Percentiles rank a stretch among this genome's conserved stretches.
These are phyloP conservation scores for Melanotaenia boesemani DNA, from an alignment of 2,797 vertebrate genomes.

Conservation along the genomic window DNA sequence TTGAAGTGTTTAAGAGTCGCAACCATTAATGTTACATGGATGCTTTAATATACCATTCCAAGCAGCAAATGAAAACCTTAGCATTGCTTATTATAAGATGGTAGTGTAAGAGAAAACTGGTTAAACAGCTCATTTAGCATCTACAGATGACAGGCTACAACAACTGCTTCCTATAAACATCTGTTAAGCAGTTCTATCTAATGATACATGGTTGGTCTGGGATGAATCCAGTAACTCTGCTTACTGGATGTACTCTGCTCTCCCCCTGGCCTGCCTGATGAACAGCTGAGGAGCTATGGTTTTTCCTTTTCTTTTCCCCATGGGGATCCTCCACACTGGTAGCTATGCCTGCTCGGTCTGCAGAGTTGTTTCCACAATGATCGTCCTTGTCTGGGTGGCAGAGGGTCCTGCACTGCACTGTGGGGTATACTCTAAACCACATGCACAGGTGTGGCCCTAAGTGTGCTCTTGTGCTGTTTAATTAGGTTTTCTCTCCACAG, in stretches of 20 bases:
- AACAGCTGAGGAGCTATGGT: conserved; percentile 51
- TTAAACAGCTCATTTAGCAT: conserved; percentile 22
- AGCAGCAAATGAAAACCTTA: neutral
- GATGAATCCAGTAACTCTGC: conserved; percentile 14
- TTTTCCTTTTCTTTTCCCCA: neutral
- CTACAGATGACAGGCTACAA: conserved; percentile 25
- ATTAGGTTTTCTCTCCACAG: conserved; percentile 45
- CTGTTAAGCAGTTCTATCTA: conserved; percentile 24
- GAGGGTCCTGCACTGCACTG: no score
- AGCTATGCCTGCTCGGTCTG: no score
- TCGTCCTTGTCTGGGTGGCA: no score
- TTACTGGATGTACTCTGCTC: neutral
- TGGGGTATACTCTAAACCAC: conserved; percentile 29
- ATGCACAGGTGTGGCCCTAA: conserved; percentile 64
- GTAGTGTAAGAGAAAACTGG: neutral
- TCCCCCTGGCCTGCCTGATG: conserved; percentile 30
- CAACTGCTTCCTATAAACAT: conserved; percentile 37
- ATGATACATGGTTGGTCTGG: conserved; percentile 16
- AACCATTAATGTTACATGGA: neutral
- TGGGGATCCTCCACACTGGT: no score
- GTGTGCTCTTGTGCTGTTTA: conserved; percentile 53
- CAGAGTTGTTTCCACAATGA: no score
- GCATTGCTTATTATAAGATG: neutral
- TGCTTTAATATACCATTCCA: neutral
- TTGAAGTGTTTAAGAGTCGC: neutral